Percentiles rank a stretch among this genome's conserved stretches.
Conservation (phyloP, 1,140 invertebrate species). For the Drosophila quadrilineata region DNA sequence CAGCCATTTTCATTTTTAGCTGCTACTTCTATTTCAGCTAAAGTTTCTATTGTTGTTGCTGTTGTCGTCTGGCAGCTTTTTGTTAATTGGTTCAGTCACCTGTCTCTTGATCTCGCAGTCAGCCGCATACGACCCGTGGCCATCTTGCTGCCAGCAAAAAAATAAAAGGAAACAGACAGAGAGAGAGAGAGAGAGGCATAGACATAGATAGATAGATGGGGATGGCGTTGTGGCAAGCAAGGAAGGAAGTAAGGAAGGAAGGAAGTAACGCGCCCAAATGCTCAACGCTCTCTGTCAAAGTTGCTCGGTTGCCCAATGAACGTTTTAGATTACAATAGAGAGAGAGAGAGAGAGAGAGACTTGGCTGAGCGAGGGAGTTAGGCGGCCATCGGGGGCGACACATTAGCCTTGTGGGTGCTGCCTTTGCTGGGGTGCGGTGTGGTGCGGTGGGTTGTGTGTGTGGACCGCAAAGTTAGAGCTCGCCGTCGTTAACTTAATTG, state of each 20-base stretch:
- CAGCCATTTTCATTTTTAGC: conserved; percentile 55
- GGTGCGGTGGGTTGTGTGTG: not conserved
- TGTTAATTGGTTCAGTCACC: conserved; percentile 81
- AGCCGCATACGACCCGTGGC: conserved; percentile 70
- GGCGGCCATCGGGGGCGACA: conserved; percentile 33
- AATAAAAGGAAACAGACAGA: conserved; percentile 21
- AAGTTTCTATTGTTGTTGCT: conserved; percentile 30
- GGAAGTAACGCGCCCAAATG: conserved; percentile 52
- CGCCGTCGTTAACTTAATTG: conserved; percentile 78
- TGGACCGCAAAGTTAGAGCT: conserved; percentile 68
- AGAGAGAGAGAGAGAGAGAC: too few relatives aligned
- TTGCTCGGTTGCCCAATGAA: conserved; percentile 64
- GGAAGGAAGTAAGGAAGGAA: conserved; percentile 46
- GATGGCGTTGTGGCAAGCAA: conserved; percentile 1
- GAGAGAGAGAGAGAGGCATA: conserved; percentile 26
- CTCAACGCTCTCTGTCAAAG: conserved; percentile 27
- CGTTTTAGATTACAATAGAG: conserved; percentile 79
- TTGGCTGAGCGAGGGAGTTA: conserved; percentile 31
- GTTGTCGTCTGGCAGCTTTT: conserved; percentile 54
- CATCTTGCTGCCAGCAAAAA: conserved; percentile 21
- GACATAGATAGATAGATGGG: too few relatives aligned
- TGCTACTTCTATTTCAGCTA: conserved; percentile 31
- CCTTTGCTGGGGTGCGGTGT: conserved; percentile 3
- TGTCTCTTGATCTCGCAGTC: conserved; percentile 77
- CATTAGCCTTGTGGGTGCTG: conserved; percentile 45